Percentiles rank a stretch among this genome's conserved stretches.
These are phyloP conservation scores for Pangasius larnaudii DNA, from an alignment of 2,797 vertebrate genomes.

Conservation along the genomic window DNA sequence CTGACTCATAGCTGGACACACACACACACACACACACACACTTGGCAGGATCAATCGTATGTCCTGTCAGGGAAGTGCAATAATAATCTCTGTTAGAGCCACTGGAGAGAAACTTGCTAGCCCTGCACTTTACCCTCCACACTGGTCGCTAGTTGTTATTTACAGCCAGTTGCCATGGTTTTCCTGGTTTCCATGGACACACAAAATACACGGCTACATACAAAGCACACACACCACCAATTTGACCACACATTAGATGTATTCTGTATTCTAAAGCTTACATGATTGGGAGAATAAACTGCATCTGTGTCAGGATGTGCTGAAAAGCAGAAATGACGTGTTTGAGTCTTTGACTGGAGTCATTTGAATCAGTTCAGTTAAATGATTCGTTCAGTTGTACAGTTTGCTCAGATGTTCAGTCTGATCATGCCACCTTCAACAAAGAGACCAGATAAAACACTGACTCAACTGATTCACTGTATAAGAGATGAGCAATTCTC, in stretches of 20 bases:
- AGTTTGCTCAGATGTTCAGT: neutral
- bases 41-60: slow-evolving; percentile 5
- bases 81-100: slow-evolving; percentile 17
- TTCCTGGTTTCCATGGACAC: neutral
- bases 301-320: neutral
- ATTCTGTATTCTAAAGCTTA: neutral
- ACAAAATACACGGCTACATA: neutral
- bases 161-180: slow-evolving; percentile 22
- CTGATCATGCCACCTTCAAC: neutral
- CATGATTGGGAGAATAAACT: no score
- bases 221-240: neutral
- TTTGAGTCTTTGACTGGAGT: neutral
- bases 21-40: slow-evolving; percentile 31
- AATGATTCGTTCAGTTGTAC: neutral
- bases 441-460: neutral
- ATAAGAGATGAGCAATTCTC: neutral
- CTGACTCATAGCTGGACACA: slow-evolving; percentile 54
- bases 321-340: neutral
- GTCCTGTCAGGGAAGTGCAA: slow-evolving; percentile 29
- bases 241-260: neutral
- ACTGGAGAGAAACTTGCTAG: slow-evolving; percentile 7
- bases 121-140: slow-evolving; percentile 13
- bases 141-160: neutral
- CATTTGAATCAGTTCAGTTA: neutral
- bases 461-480: neutral